Percentiles rank a stretch among this genome's conserved stretches.
These are phyloP conservation scores for Emydoidea blandingii DNA, from an alignment of 2,797 vertebrate species.

Conservation along the genomic window DNA sequence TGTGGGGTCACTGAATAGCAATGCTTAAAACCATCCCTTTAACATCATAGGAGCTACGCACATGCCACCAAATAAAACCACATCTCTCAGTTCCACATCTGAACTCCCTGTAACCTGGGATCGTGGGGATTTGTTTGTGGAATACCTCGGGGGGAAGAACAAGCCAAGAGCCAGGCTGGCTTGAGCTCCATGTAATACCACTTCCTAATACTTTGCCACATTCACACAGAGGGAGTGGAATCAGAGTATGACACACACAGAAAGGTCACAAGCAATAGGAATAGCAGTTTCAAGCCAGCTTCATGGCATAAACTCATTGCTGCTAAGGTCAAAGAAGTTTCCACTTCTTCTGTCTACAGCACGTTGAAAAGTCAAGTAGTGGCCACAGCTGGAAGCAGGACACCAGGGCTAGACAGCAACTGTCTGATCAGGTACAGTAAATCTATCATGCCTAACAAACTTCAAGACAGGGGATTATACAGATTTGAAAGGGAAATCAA, in stretches of 20 bases:
- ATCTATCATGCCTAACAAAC: background rate
- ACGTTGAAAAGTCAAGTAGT: background rate
- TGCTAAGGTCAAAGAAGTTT: background rate
- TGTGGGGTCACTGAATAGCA: background rate
- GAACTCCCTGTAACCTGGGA: background rate
- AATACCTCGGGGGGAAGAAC: fast-evolving
- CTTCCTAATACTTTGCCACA: background rate
- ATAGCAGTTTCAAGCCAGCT: slow-evolving; percentile 23
- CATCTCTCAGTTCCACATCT: background rate
- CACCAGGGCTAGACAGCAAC: background rate
- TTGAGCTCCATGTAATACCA: slow-evolving; percentile 19
- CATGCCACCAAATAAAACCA: background rate
- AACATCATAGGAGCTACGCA: background rate
- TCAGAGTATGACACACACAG: slow-evolving; percentile 30
- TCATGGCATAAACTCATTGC: background rate
- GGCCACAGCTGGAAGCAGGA: background rate
- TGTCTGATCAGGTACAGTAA: slow-evolving; percentile 33
- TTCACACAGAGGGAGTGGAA: slow-evolving; percentile 13
- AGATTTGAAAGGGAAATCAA: slow-evolving; percentile 16
- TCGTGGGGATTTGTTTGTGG: background rate
- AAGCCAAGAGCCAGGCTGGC: background rate
- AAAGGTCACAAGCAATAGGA: background rate
- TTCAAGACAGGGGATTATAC: slow-evolving; percentile 43
- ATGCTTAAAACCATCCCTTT: background rate
- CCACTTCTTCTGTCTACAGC: background rate